Percentiles rank a stretch among this genome's conserved stretches.
Conservation (phyloP, 2,797 vertebrate genomes). For the Muscicapa striata region DNA sequence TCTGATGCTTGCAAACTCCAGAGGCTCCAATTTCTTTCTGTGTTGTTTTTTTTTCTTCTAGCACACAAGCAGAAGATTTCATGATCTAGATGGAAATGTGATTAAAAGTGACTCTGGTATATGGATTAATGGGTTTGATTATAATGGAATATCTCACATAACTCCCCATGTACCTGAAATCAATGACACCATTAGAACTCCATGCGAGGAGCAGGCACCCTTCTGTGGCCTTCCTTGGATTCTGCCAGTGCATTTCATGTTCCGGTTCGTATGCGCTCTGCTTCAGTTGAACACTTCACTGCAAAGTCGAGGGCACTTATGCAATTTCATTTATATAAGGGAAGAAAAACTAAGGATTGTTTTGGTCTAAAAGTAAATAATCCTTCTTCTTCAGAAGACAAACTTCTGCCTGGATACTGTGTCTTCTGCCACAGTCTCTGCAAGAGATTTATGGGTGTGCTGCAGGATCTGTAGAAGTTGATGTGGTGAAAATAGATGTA, state of each 20-base stretch:
- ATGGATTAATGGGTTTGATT: conserved; percentile 98
- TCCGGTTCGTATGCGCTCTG: conserved; percentile 81
- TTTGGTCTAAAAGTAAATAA: neutral
- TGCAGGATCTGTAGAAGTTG: neutral
- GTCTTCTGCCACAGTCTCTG: neutral
- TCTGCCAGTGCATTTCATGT: conserved; percentile 92
- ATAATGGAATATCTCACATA: conserved; percentile 89
- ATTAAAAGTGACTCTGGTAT: conserved; percentile 90
- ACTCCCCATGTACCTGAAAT: conserved; percentile 89
- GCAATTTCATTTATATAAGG: neutral
- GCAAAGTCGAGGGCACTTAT: neutral
- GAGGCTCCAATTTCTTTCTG: neutral
- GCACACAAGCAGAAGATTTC: conserved; percentile 89
- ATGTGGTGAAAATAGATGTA: neutral
- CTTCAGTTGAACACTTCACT: neutral
- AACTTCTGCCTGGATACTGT: neutral
- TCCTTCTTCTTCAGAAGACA: neutral
- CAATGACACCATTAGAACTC: conserved; percentile 86
- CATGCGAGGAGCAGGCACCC: conserved; percentile 83
- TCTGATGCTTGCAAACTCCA: neutral
- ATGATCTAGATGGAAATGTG: conserved; percentile 84
- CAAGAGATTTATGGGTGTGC: neutral
- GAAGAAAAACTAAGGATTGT: neutral
- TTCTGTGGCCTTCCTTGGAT: conserved; percentile 97
- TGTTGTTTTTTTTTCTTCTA: conserved; percentile 52